Base-by-base conservation (phyloP, 2,888 invertebrate species). In the Caenorhabditis uteleia region DNA sequence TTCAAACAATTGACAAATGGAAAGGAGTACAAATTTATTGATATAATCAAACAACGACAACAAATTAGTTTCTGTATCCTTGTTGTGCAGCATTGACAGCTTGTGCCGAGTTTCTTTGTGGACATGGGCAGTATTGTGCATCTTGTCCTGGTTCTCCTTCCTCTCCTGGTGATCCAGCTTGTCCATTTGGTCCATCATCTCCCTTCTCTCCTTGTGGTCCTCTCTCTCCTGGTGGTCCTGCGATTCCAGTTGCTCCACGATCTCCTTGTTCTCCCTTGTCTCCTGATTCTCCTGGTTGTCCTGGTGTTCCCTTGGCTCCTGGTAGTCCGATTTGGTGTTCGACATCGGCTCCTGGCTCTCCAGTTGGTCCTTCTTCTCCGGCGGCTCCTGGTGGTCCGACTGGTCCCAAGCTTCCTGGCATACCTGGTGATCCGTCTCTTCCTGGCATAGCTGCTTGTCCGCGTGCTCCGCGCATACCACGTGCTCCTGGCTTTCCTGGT, bases 401-500 rank as follows among this genome's bases (percentile, higher is more conserved):
- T 50, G 66, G 64, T 69, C 74, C 74, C 33, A 77, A 55, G 20
- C 68, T 60, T 62, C 75, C 77, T 40, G 77, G 75, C 73, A 77
- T 76, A 51, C 77, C 77, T 53, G 77, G 77, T 40, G 67, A 67
- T 51, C 78, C 78, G 53, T 78, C 78, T 36, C 78, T 51, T 21
- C 78, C 77, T 40, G 77, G 78, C 65, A 75, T 71, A 16, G 75
- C 77, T 25, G 78, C 74, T 58, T 77, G 78, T 60, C 78, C 78
- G 38, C 78, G 74, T 14, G 78, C 75, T 59, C 78, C 78, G 40
- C 78, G 78, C 75, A 78, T 77, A 46, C 78, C 78, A 27, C 77
- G 71, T 12, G 75, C 72, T 68, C 75, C 75, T 33, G 75, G 70
- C 57, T 75, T 75, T 60, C 75, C 66, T 29, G 49, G 58, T 14